These are phyloP conservation scores for Anneissia japonica DNA, from an alignment of 35 echinoderm and acorn worm species.

Conservation along the genomic window DNA sequence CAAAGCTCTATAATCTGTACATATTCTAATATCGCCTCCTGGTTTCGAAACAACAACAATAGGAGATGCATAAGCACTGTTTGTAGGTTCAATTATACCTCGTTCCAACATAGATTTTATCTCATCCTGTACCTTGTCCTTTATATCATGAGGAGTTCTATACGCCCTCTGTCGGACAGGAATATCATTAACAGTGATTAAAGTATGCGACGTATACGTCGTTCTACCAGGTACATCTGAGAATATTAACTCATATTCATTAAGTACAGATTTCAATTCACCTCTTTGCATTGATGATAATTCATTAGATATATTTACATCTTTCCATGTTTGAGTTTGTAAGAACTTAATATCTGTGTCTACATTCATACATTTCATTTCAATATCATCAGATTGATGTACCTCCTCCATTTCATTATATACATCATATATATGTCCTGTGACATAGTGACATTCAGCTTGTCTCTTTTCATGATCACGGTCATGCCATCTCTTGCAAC, in stretches of 20 bases:
- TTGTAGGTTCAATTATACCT: conserved; percentile 9
- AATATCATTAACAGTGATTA: background rate
- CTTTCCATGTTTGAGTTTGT: background rate
- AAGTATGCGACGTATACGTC: background rate
- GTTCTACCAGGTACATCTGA: background rate
- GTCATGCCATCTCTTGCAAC: background rate
- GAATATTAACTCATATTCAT: background rate
- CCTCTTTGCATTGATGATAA: background rate
- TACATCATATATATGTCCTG: background rate
- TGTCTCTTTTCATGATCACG: background rate
- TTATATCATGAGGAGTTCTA: conserved; percentile 19
- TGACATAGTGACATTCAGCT: background rate
- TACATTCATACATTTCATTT: background rate
- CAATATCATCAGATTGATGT: background rate
- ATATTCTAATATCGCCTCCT: conserved; percentile 19
- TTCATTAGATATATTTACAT: background rate
- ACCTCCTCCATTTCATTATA: background rate
- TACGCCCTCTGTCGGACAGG: background rate
- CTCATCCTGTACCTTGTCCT: conserved; percentile 30
- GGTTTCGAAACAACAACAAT: background rate
- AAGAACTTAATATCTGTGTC: no score
- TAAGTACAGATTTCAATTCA: background rate
- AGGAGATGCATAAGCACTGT: background rate
- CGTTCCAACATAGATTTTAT: conserved; percentile 9
- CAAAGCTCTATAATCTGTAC: background rate